phyloP scores from a whole-genome alignment of 2,113 vertebrate genomes.

The Isichthys henryi region DNA sequence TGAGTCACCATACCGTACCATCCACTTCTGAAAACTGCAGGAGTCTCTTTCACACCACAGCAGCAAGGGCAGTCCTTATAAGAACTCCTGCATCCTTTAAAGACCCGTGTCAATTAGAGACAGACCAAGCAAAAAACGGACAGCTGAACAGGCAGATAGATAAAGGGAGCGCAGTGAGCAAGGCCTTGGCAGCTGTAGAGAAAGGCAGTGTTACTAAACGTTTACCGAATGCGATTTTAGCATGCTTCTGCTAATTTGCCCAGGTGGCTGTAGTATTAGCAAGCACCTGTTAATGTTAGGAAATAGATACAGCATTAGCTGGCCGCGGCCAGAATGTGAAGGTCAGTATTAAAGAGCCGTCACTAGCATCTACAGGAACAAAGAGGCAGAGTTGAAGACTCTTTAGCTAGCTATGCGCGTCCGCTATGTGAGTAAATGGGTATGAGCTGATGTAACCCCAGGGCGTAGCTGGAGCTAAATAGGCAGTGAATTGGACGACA shows the following conservation, averaged over 20 bases:
- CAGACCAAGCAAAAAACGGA: background rate
- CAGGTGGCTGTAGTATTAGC: background rate
- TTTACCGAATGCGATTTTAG: background rate
- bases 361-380: background rate
- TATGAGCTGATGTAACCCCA: background rate
- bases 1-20: background rate
- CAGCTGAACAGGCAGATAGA: background rate
- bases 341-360: background rate
- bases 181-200: background rate
- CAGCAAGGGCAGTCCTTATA: background rate
- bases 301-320: conserved; percentile 2
- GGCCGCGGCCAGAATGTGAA: background rate
- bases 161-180: background rate
- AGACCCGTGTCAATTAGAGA: background rate
- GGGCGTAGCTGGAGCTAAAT: background rate
- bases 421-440: background rate
- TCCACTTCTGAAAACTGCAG: background rate
- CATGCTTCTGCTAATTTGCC: background rate
- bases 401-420: background rate
- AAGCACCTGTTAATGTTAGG: background rate
- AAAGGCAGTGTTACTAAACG: background rate
- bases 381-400: background rate
- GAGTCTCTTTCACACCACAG: background rate
- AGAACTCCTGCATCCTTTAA: background rate
- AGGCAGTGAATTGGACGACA: background rate